Conservation (phyloP, 2,113 vertebrate species). For the Paraplagusia blochii region DNA sequence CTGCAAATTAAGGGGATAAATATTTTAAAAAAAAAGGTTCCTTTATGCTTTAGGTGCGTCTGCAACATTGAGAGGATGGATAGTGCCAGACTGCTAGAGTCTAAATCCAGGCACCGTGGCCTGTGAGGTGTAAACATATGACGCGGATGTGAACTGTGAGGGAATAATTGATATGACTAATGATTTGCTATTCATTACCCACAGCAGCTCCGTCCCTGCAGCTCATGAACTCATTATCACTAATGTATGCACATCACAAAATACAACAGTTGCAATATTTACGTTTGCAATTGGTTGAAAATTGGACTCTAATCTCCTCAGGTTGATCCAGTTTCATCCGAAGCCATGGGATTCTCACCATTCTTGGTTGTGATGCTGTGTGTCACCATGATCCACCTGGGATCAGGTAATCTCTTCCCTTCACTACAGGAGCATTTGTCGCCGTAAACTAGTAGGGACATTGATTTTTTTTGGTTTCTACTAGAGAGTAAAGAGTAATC, state of each 20-base stretch:
- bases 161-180: conserved; percentile 15
- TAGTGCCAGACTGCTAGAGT: conserved; percentile 7
- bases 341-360: conserved; percentile 67
- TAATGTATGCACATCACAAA: neutral
- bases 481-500: conserved; percentile 8
- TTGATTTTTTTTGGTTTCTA: neutral
- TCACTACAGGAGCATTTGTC: neutral
- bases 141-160: conserved; percentile 8
- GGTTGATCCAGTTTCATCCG: conserved; percentile 49
- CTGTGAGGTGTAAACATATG: conserved; percentile 56
- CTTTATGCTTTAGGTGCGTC: too few species aligned
- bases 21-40: too few species aligned
- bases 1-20: too few species aligned
- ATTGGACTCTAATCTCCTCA: conserved; percentile 46
- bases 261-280: neutral
- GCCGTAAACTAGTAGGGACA: neutral
- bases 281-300: conserved; percentile 2
- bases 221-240: neutral
- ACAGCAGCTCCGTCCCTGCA: neutral
- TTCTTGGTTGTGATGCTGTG: conserved; percentile 69
- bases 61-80: conserved; percentile 1
- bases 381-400: conserved; percentile 67
- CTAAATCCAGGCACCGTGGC: conserved; percentile 36
- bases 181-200: conserved; percentile 14
- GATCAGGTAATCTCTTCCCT: conserved; percentile 64